phyloP scores from a whole-genome alignment of 2,888 invertebrate genomes.

The Rosalia funebris region DNA sequence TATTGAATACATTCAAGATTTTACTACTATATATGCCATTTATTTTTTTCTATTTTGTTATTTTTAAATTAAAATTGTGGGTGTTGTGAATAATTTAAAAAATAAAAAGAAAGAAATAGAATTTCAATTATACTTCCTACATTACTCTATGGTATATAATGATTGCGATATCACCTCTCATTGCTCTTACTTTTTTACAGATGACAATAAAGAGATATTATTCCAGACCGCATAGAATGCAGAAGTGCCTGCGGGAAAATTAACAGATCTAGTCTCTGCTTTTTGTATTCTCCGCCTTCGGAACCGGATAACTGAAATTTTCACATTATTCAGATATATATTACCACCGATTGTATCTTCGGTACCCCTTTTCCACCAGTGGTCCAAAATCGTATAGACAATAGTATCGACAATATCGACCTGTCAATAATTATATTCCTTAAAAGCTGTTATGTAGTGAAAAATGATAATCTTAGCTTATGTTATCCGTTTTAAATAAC shows the following conservation, averaged over 20 bases:
- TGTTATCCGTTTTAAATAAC: too few species aligned
- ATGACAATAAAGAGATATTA: not conserved
- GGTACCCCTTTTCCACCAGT: not conserved
- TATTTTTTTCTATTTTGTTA: too few species aligned
- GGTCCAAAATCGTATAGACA: not conserved
- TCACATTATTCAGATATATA: conserved; percentile 12
- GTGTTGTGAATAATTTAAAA: too few species aligned
- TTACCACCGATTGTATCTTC: not conserved
- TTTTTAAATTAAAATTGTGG: too few species aligned
- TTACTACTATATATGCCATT: too few species aligned
- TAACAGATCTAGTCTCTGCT: conserved; percentile 34
- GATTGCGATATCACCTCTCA: not conserved
- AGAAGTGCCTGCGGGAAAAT: conserved; percentile 30
- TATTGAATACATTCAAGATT: too few species aligned
- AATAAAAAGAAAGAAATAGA: not conserved
- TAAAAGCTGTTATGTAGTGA: too few species aligned
- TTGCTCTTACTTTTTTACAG: conserved; percentile 4
- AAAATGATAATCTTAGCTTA: too few species aligned
- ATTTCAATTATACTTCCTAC: not conserved
- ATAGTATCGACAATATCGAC: too few species aligned
- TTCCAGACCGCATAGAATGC: not conserved
- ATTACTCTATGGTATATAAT: not conserved
- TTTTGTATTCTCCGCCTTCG: conserved; percentile 7
- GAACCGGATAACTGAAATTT: conserved; percentile 7
- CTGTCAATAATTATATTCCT: too few species aligned